phyloP scores from a whole-genome alignment of 2,113 vertebrate genomes.

The Willisornis vidua region DNA sequence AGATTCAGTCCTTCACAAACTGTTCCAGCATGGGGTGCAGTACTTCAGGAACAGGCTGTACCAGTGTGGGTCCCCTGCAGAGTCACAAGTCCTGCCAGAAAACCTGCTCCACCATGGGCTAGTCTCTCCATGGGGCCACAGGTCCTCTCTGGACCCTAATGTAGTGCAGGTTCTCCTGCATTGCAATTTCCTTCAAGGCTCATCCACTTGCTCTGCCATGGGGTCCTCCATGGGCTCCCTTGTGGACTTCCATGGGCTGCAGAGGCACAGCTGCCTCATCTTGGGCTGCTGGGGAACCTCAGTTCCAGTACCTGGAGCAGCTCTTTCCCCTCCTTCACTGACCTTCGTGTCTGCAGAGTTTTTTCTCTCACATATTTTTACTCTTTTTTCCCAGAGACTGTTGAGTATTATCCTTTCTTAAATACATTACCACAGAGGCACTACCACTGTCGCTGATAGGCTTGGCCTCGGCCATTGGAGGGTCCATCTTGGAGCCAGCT shows the following conservation, averaged over 20 bases:
- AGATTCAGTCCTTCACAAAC: not conserved
- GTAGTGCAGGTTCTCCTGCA: accelerated
- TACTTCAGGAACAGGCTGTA: not conserved
- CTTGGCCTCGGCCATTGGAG: not conserved
- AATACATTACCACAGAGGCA: not conserved
- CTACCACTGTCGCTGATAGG: accelerated
- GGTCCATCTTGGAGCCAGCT: not conserved
- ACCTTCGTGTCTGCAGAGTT: not conserved
- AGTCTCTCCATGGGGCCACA: accelerated
- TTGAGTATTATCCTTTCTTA: not conserved
- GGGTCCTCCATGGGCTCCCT: accelerated
- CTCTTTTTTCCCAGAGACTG: not conserved
- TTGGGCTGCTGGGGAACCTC: not conserved
- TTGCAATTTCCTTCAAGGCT: not conserved
- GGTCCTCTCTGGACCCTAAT: not conserved
- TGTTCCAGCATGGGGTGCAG: accelerated
- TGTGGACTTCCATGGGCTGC: accelerated
- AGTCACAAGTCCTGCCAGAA: not conserved
- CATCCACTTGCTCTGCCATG: accelerated
- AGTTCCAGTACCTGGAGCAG: accelerated
- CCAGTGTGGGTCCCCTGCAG: accelerated
- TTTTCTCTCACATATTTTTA: not conserved
- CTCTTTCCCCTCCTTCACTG: not conserved
- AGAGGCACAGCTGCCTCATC: not conserved
- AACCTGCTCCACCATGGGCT: accelerated